phyloP scores from a whole-genome alignment of 2,888 invertebrate genomes.

The Siphlonurus alternatus region DNA sequence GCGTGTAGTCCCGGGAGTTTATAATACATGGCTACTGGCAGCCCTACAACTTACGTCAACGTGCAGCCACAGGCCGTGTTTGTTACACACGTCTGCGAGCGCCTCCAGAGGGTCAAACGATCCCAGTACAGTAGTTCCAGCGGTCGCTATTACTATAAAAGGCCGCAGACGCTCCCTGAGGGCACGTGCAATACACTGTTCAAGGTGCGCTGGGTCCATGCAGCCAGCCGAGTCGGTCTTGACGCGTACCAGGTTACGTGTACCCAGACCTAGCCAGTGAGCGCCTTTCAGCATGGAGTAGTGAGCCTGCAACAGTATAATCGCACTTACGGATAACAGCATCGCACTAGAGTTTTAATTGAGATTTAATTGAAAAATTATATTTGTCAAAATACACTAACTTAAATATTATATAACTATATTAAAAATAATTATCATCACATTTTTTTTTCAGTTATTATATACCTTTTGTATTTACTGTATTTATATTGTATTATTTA shows the following conservation, averaged over 20 bases:
- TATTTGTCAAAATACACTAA: neutral
- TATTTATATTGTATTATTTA: too few relatives aligned
- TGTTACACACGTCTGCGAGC: slow-evolving; percentile 49
- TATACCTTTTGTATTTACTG: too few relatives aligned
- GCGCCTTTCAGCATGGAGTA: slow-evolving; percentile 69
- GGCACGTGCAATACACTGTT: slow-evolving; percentile 31
- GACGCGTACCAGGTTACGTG: slow-evolving; percentile 47
- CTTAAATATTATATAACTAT: too few relatives aligned
- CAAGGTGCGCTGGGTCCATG: slow-evolving; percentile 45
- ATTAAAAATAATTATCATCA: too few relatives aligned
- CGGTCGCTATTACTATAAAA: slow-evolving; percentile 54
- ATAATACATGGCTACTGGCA: too few relatives aligned
- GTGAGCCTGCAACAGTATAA: slow-evolving; percentile 43
- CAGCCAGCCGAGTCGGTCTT: slow-evolving; percentile 48
- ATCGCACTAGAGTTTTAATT: neutral
- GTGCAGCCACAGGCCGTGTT: slow-evolving; percentile 59
- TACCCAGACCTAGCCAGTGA: slow-evolving; percentile 71
- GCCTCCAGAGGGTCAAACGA: slow-evolving; percentile 58
- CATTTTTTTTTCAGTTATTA: too few relatives aligned
- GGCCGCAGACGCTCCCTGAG: slow-evolving; percentile 28
- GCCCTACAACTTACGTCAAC: slow-evolving; percentile 68
- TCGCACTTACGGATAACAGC: neutral
- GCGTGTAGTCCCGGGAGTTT: too few relatives aligned
- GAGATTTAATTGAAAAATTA: neutral
- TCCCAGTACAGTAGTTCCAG: slow-evolving; percentile 70